Percentiles rank a stretch among this genome's conserved stretches.
Evolutionary conservation across 2,113 vertebrate species (phyloP).

Genomic region (Alces alces): DNA sequence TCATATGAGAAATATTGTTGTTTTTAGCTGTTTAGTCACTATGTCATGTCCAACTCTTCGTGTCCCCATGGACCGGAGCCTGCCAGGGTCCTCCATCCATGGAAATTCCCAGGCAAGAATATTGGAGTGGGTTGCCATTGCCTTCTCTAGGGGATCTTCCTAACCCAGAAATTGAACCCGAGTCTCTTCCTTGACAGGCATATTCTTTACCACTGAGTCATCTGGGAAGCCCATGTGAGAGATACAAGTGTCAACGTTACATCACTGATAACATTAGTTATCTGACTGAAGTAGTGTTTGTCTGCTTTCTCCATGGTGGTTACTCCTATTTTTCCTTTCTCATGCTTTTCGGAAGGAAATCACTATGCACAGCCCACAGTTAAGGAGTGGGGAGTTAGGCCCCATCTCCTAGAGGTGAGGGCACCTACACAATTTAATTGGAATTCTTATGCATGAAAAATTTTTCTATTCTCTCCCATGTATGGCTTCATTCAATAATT

Average conservation of each 20-base stretch:
- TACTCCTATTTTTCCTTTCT: fast-evolving
- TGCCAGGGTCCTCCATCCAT: not conserved
- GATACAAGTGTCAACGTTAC: not conserved
- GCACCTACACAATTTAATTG: not conserved
- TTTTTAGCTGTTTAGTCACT: not conserved
- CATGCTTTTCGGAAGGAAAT: not conserved
- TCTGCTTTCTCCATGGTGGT: not conserved
- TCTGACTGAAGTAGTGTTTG: no score
- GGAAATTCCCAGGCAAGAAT: not conserved
- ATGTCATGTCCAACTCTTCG: not conserved
- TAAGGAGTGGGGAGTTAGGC: not conserved
- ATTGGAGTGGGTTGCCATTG: not conserved
- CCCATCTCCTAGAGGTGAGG: not conserved
- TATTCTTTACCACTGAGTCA: not conserved
- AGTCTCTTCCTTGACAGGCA: not conserved
- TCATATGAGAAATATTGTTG: not conserved
- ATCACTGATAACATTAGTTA: not conserved
- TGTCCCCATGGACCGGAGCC: not conserved
- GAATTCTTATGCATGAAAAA: not conserved
- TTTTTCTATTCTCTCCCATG: not conserved
- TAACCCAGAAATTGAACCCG: not conserved
- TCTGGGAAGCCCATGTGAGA: not conserved
- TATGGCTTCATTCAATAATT: not conserved
- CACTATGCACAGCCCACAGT: fast-evolving
- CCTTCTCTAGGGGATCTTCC: not conserved